Evolutionary conservation across 1,140 invertebrate species (phyloP), one percentile per base, ranked within the genome.

Genomic region (Ceratitis capitata): DNA sequence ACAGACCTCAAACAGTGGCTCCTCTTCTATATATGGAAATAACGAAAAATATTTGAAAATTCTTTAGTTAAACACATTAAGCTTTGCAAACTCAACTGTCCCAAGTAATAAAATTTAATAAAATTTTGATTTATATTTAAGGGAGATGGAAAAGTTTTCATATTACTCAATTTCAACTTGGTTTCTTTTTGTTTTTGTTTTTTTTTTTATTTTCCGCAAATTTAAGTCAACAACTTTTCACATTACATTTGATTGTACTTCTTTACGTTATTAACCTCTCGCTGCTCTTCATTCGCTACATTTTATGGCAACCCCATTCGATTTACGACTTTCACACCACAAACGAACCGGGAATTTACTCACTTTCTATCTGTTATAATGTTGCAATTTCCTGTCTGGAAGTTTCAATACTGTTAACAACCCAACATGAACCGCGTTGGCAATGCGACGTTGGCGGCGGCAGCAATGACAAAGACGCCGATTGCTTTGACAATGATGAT

Each of bases 371-470:
- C 29, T 6, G 58, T 61, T 35, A 29, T 35, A 35, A 69, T 69
- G 32, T 32, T 69, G 29, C 61, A 69, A 69, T 69, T 69, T 69
- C 61, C 61, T 39, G 61, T 69, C 61, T 69, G 61, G 61, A 69
- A 69, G 61, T 69, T 29, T 69, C 61, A 39, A 35, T 69, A 32
- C 16, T 7, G 61, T 32, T 14, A 69, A 69, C 29, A 69, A 16
- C 61, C 32, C 35, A 69, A 29, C 29, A 1, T 16, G 61, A 19
- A 16, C 29, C 16, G 32, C 16, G 32, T 1, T 19, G 23, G n/a
- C n/a, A 53, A 53, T 16, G 51, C 7, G 7, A 49, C n/a, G 47
- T 49, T 49, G 14, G 14, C 14, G 14, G 10, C 10, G 26, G 58
- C 4, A 35, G 39, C 61, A 39, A 69, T 35, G 29, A 7, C 61